Base-by-base conservation (phyloP, 2,888 invertebrate genomes). In the Neocrepidodera transversa region DNA sequence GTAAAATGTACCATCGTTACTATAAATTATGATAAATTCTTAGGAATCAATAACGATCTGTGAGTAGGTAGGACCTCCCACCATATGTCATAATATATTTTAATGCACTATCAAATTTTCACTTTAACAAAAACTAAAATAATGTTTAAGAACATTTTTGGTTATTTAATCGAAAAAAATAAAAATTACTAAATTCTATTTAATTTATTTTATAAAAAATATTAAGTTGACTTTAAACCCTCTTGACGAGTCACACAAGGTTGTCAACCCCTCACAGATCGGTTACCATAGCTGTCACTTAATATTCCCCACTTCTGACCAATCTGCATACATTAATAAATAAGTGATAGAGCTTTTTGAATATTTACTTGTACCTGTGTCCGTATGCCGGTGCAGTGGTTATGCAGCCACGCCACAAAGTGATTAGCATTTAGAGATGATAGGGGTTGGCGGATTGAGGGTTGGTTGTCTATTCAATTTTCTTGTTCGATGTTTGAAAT, bases 311-410 rank as follows among this genome's bases (percentile, higher is more conserved):
- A 61, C 64, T 62, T 60, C 53, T 36, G 58, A 51, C 52, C 52
- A 65, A 69, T 69, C 63, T 67, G 55, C 67, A 68, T 68, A 68
- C 60, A 67, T 66, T 64, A 66, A 68, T 66, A 65, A 64, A 64
- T 66, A 57, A 61, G 60, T 42, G 48, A 32, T 49, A 47, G 63
- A 59, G 58, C 62, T 64, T 58, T 49, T 62, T 63, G 43, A 38
- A 48, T 54, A 38, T 40, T 23, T 14, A 51, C 38, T 6, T 26
- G 16, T 53, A 53, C 53, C 52, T 53, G 42, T 38, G 17, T 11
- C 28, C 10, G 4, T 32, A 20, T 42, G 20, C 10, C 10, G 13
- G 14, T 26, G 28, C 26, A 45, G 32, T 20, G 32, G 52, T 53
- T 53, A 23, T 53, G 35, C 43, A 53, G 32, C 42, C 18, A 38